Evolutionary conservation across 1,140 invertebrate species (phyloP), one percentile per base, ranked within the genome.

Genomic region (Bombus huntii): DNA sequence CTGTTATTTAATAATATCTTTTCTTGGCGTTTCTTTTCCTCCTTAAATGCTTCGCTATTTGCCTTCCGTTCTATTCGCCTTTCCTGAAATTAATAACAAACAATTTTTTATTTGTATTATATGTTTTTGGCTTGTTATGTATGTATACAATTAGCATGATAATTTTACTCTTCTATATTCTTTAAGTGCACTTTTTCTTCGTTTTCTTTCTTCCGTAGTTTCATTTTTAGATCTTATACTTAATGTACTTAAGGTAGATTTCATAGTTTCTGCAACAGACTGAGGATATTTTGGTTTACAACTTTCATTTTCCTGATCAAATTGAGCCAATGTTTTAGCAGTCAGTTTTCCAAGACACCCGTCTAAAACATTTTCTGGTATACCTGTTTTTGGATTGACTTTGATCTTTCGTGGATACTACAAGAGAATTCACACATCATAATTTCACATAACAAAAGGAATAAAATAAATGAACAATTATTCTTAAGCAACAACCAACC

Each of bases 51-150:
- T 83, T 96, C 93, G 39, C 96, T 97, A 92, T 99, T 99, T 0
- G 97, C 96, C 93, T 99, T 99, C 94, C 97, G 98, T 93, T 99
- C 98, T 82, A 97, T 92, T 93, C 98, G 96, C 91, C 98, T 96
- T 92, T 98, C 97, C 96, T 97, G 87, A 83, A 95, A 95, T 86
- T 57, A 83, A 77, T 85, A 75, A 59, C 75, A 59, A 5, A 18
- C 77, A 53, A 22, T 76, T 80, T 66, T 83, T n/a, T 79, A 39
- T 81, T 59, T 73, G 59, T 13, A 72, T 62, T 75, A 25, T 57
- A 62, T 53, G 15, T 31, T 31, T 31, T 18, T 66, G 2, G 15
- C 13, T 31, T 31, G 6, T 66, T 66, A 72, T 34, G 0, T 1
- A 65, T 44, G 39, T 65, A 66, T n/a, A 81, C 22, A 73, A 68